These are phyloP conservation scores for Bombus polaris DNA, from an alignment of 1,140 invertebrate species.

Conservation along the genomic window DNA sequence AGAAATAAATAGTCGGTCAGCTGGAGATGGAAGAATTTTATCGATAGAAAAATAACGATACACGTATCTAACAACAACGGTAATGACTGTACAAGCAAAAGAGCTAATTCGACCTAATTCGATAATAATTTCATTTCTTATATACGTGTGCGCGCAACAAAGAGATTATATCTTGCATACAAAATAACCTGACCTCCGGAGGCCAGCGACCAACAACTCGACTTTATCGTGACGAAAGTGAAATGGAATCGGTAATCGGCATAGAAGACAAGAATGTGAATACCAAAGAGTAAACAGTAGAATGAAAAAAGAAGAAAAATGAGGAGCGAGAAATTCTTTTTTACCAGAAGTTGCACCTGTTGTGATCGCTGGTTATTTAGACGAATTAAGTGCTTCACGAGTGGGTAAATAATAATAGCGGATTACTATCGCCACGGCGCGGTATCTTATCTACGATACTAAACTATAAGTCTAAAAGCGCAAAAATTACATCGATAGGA, in stretches of 20 bases:
- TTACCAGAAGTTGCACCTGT: too few relatives aligned
- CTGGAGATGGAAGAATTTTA: too few relatives aligned
- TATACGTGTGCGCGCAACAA: not conserved
- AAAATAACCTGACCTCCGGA: constrained; percentile 24
- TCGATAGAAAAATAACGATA: too few relatives aligned
- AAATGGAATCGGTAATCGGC: constrained; percentile 13
- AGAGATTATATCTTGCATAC: constrained; percentile 16
- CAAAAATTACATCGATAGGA: not conserved
- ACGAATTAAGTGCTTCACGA: too few relatives aligned
- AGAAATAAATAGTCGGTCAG: too few relatives aligned
- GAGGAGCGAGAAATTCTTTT: too few relatives aligned
- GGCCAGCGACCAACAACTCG: constrained; percentile 23
- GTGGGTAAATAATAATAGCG: too few relatives aligned
- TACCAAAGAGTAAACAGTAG: not conserved
- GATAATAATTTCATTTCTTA: constrained; percentile 1
- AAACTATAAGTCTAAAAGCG: not conserved
- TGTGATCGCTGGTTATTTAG: too few relatives aligned
- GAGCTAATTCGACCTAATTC: not conserved
- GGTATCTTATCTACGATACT: not conserved
- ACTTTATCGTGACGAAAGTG: constrained; percentile 37
- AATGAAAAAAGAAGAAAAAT: too few relatives aligned
- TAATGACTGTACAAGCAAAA: not conserved
- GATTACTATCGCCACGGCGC: too few relatives aligned
- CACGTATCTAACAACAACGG: not conserved
- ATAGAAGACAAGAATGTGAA: not conserved